Evolutionary conservation across 2,888 invertebrate genomes (phyloP).

Genomic region (Polydrusus pterygomalis): DNA sequence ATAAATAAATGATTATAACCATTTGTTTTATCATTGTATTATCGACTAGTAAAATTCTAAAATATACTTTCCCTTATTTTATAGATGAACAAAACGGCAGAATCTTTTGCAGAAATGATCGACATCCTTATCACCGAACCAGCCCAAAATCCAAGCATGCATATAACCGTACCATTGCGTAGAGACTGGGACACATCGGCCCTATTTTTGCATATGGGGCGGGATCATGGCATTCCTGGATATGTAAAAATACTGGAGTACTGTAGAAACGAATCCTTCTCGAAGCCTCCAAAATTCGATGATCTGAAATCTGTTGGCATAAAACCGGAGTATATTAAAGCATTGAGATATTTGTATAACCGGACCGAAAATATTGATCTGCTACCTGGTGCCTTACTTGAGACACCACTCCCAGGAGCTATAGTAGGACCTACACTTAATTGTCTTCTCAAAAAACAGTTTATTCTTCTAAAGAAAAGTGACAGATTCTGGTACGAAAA

Average conservation of each 20-base stretch:
- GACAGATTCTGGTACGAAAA: slow-evolving; percentile 98
- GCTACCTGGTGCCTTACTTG: slow-evolving; percentile 88
- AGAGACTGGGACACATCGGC: slow-evolving; percentile 72
- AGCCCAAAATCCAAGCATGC: slow-evolving; percentile 78
- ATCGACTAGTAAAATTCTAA: not conserved
- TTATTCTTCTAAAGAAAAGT: slow-evolving; percentile 86
- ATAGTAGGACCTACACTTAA: slow-evolving; percentile 91
- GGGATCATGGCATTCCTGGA: slow-evolving; percentile 88
- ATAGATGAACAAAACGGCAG: slow-evolving; percentile 76
- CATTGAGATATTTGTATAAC: slow-evolving; percentile 81
- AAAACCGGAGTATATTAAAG: slow-evolving; percentile 76
- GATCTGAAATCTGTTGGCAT: slow-evolving; percentile 77
- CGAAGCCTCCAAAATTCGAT: slow-evolving; percentile 66
- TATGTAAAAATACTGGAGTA: slow-evolving; percentile 81
- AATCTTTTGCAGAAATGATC: slow-evolving; percentile 73
- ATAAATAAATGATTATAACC: too few relatives aligned
- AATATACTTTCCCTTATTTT: slow-evolving; percentile 30
- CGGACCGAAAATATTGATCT: slow-evolving; percentile 88
- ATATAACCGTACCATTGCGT: slow-evolving; percentile 70
- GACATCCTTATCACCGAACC: slow-evolving; percentile 79
- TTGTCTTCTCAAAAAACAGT: slow-evolving; percentile 90
- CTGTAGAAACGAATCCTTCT: slow-evolving; percentile 74
- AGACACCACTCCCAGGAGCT: slow-evolving; percentile 83
- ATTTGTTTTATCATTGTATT: too few relatives aligned
- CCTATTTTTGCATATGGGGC: slow-evolving; percentile 77